A percentile compares a stretch with the other conserved stretches of the same genome.
These are phyloP conservation scores for Clistopyga incitator DNA, from an alignment of 2,888 invertebrate species.

Conservation along the genomic window DNA sequence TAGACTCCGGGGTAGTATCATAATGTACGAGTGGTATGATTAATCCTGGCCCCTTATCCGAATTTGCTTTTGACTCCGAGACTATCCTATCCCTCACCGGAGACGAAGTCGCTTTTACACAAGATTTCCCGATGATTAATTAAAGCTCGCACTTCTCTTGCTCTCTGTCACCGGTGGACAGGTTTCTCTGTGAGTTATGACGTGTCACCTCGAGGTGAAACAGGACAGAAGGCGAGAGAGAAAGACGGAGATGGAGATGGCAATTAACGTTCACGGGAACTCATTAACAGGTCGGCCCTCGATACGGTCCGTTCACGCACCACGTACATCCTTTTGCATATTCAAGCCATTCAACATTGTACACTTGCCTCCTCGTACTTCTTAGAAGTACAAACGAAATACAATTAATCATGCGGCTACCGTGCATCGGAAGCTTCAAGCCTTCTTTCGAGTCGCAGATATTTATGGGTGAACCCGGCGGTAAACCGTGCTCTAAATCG, in stretches of 20 bases:
- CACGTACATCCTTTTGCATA: not conserved
- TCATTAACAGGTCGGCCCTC: constrained; percentile 53
- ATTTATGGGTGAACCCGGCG: constrained; percentile 39
- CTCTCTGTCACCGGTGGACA: constrained; percentile 47
- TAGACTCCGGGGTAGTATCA: not conserved
- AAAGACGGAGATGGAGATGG: constrained; percentile 40
- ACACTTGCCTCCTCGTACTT: not conserved
- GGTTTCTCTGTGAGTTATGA: constrained; percentile 63
- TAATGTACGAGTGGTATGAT: constrained; percentile 41
- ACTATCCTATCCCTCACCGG: constrained; percentile 23
- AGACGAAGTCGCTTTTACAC: constrained; percentile 47
- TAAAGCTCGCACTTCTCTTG: constrained; percentile 36
- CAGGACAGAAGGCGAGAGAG: constrained; percentile 34
- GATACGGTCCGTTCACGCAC: constrained; percentile 28
- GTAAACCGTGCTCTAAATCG: not conserved
- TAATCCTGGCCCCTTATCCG: constrained; percentile 59
- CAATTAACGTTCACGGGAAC: constrained; percentile 57
- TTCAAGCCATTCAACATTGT: not conserved
- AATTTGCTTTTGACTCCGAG: constrained; percentile 59
- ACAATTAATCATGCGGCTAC: constrained; percentile 3
- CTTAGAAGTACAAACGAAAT: constrained; percentile 4
- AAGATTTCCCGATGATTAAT: constrained; percentile 66
- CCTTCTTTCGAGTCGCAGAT: constrained; percentile 1
- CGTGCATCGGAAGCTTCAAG: not conserved
- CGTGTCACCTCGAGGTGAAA: constrained; percentile 54